A percentile compares a stretch with the other conserved stretches of the same genome.
phyloP scores from a whole-genome alignment of 2,797 vertebrate genomes.

The Simalia tracyae region DNA sequence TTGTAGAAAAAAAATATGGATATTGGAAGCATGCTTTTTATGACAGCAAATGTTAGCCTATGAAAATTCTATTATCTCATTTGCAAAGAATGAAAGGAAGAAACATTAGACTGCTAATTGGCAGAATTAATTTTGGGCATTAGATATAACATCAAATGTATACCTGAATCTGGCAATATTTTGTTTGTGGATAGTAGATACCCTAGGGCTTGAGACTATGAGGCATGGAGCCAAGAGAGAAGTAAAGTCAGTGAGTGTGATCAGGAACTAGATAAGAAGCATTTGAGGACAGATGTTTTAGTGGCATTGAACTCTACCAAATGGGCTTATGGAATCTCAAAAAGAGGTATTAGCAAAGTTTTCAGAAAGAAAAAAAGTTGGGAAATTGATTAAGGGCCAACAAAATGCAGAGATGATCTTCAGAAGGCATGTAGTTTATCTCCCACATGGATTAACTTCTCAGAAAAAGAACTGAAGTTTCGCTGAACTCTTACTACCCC shows the following conservation, averaged over 20 bases:
- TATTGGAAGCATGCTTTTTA: not conserved
- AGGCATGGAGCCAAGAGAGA: not conserved
- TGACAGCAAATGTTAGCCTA: not conserved
- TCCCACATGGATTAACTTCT: not conserved
- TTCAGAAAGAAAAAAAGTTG: not conserved
- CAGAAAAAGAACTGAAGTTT: not conserved
- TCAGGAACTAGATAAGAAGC: not conserved
- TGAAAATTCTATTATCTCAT: not conserved
- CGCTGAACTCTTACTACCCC: not conserved
- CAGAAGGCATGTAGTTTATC: not conserved
- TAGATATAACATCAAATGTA: not conserved
- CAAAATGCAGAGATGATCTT: not conserved
- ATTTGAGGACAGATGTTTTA: constrained; percentile 1
- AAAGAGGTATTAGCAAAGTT: not conserved
- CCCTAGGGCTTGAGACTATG: too few relatives aligned
- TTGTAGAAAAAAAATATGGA: not conserved
- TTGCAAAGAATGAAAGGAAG: constrained; percentile 10
- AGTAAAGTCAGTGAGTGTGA: not conserved
- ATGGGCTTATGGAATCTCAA: not conserved
- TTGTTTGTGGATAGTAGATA: not conserved
- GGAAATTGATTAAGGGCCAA: not conserved
- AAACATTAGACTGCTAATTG: not conserved
- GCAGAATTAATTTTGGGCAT: not conserved
- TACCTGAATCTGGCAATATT: not conserved
- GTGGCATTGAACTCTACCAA: not conserved